Base-by-base conservation (phyloP, 1,140 invertebrate genomes). In the Brachionus rubens region DNA sequence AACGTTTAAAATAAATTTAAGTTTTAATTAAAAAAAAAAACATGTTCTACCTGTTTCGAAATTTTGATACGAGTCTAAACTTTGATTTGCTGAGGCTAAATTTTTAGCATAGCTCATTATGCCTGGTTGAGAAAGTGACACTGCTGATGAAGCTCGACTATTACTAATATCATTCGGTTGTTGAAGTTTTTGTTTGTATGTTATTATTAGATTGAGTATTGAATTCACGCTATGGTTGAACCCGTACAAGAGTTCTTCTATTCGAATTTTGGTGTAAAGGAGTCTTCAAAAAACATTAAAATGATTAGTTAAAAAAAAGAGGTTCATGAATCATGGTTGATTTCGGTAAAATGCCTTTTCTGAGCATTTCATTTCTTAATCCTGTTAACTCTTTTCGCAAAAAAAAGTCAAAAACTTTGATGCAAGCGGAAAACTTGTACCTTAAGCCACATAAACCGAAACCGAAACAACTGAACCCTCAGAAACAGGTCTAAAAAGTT, bases 211-310 rank as follows among this genome's bases (percentile, higher is more conserved):
- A 50, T 72, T 72, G 16, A 72, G 28, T 9, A 72, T 33, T 24
- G 68, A 72, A 33, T 48, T 72, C 1, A 72, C 46, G n/a, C 68
- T 72, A 12, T 72, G 21, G 36, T 72, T 72, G 50, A 50, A 72
- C 21, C 46, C 68, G 19, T 16, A 72, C 16, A 72, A 16, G 1
- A 50, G 14, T 48, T 76, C 72, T 40, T 76, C 72, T 16, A 76
- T 76, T 54, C 52, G 28, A n/a, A 59, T 59, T 62, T 76, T 76
- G 16, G 72, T 76, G 30, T 76, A 76, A 10, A 41, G 43, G 24
- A 76, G 72, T 47, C 48, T 75, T 52, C 24, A 36, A 3, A 43
- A 48, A 47, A 26, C n/a, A 41, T 36, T 62, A 26, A 41, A 4
- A 24, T 41, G 7, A 6, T 50, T 24, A 30, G 19, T n/a, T n/a